These are phyloP conservation scores for Sphenodon punctatus DNA, from an alignment of 2,797 vertebrate species.

Conservation along the genomic window DNA sequence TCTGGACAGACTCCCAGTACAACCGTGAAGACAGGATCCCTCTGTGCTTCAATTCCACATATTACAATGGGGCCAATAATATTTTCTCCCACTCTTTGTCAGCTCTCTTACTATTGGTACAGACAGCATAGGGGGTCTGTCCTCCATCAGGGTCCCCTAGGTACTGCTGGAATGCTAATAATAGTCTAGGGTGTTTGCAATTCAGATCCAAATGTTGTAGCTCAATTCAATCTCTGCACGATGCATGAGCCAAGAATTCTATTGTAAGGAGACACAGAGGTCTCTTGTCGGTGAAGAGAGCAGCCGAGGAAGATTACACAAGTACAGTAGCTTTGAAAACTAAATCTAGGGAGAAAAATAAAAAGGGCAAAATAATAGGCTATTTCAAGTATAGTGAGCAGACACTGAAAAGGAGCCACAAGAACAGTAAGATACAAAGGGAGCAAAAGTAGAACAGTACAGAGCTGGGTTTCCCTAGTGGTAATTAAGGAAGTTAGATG, in stretches of 20 bases:
- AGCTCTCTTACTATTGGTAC: too few relatives aligned
- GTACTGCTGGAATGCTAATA: too few relatives aligned
- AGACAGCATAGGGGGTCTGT: too few relatives aligned
- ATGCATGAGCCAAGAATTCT: accelerated
- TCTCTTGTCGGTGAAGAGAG: background rate
- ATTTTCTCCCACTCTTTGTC: too few relatives aligned
- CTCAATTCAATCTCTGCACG: background rate
- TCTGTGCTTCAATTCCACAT: background rate
- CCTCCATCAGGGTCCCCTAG: too few relatives aligned
- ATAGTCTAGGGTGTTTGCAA: background rate
- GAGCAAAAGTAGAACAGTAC: too few relatives aligned
- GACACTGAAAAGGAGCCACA: background rate
- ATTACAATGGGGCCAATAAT: too few relatives aligned
- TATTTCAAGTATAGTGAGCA: background rate
- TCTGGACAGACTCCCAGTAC: background rate
- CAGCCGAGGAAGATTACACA: background rate
- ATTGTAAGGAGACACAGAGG: background rate
- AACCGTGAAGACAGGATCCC: background rate
- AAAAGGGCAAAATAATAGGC: too few relatives aligned
- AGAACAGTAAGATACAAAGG: background rate
- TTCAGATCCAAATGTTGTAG: accelerated
- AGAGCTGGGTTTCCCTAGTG: background rate
- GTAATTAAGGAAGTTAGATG: background rate
- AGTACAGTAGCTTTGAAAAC: background rate
- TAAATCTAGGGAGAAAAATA: background rate